phyloP scores from a whole-genome alignment of 2,113 vertebrate genomes.

The Benitochromis conjunctus region DNA sequence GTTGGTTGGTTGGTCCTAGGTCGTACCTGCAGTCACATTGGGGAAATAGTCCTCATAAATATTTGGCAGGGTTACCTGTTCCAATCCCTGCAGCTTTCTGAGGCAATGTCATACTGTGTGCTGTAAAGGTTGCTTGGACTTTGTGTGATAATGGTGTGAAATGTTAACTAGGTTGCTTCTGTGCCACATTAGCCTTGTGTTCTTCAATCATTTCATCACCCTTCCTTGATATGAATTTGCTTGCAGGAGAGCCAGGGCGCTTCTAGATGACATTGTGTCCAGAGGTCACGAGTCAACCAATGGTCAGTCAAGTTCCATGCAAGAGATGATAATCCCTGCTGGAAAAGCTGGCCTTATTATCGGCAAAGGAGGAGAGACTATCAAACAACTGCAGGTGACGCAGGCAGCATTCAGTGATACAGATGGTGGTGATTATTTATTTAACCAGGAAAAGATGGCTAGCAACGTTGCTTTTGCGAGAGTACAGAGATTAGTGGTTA shows the following conservation, averaged over 20 bases:
- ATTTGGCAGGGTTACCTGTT: background rate
- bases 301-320: constrained; percentile 83
- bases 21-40: background rate
- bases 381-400: constrained; percentile 88
- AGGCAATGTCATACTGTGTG: background rate
- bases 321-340: constrained; percentile 91
- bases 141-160: background rate
- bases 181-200: background rate
- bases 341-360: constrained; percentile 90
- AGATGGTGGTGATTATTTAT: background rate
- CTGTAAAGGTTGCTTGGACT: background rate
- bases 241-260: constrained; percentile 84
- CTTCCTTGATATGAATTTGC: background rate
- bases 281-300: constrained; percentile 84
- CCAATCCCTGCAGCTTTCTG: background rate
- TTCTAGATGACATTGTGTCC: constrained; percentile 89
- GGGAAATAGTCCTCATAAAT: background rate
- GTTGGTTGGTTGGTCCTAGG: background rate
- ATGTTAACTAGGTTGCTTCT: background rate
- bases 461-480: background rate
- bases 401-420: background rate
- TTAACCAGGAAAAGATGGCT: background rate
- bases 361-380: constrained; percentile 92
- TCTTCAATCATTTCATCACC: background rate
- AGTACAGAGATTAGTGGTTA: background rate